Evolutionary conservation across 2,113 vertebrate species (phyloP), one percentile per base, ranked within the genome.

Genomic region (Antigone vipio): DNA sequence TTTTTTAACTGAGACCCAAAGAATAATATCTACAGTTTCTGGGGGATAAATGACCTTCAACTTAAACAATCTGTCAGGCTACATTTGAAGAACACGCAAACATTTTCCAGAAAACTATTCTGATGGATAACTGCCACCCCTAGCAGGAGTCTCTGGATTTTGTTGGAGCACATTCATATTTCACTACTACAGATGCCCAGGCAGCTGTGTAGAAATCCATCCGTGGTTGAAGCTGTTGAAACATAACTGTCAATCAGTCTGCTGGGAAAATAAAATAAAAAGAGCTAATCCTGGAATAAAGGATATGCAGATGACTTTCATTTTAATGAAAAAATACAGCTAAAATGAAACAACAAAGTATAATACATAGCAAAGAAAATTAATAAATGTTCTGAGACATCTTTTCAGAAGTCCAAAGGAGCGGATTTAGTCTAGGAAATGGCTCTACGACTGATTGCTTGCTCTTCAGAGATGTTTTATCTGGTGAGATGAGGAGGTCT

Each of bases 181-280:
- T 87, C 91, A 63, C 81, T 73, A 84, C 86, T 75, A 53, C 85
- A 96, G 82, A 90, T 35, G 58, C 77, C 92, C 78, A 85, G 90
- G 90, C 95, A 96, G 94, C 93, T 96, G 76, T 22, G 93, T 58
- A 88, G 79, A 93, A 97, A 96, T 49, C 80, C 86, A 72, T 29
- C 92, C 21, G 6, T 73, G 78, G 73, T 4, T 86, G 93, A 85
- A 96, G 94, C 85, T 94, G 88, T 40, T 92, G 92, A 78, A 92
- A 88, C 78, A 42, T 32, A 38, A 7, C 93, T 89, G 92, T 91
- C 77, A 90, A 76, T 85, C 88, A 96, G 62, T 93, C 86, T 95
- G 62, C 86, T 58, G 79, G 94, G 93, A 94, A 97, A 96, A 95
- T 68, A 55, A 92, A 95, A 72, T 38, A 44, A 71, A 95, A 97